These are phyloP conservation scores for Crotalus tigris DNA, from an alignment of 2,113 vertebrate species.

Conservation along the genomic window DNA sequence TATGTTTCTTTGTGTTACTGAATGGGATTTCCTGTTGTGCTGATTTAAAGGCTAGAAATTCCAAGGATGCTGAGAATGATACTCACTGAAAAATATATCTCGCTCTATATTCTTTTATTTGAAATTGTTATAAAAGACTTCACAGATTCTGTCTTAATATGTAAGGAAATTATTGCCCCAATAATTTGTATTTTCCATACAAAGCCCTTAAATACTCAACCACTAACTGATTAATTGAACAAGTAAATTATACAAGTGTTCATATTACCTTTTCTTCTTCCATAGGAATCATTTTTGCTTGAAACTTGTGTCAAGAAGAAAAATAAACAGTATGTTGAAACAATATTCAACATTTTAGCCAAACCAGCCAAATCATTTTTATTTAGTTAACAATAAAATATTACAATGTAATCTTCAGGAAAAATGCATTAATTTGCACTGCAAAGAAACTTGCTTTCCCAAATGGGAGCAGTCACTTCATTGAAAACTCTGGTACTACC, in stretches of 20 bases:
- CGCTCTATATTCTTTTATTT: not conserved
- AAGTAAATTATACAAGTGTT: not conserved
- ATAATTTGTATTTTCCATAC: not conserved
- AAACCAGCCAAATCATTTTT: not conserved
- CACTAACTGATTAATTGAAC: not conserved
- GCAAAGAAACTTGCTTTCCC: not conserved
- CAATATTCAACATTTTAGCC: not conserved
- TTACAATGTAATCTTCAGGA: not conserved
- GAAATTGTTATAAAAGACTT: not conserved
- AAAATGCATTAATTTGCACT: not conserved
- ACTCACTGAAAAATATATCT: not conserved
- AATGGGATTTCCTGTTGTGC: not conserved
- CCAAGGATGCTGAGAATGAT: not conserved
- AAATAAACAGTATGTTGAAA: not conserved
- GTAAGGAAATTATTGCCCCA: not conserved
- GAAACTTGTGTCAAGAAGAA: conserved; percentile 70
- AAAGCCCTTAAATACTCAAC: not conserved
- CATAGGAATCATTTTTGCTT: conserved; percentile 77
- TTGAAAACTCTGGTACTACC: not conserved
- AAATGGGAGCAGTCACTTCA: not conserved
- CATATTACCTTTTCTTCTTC: conserved; percentile 90
- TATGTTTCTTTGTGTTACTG: not conserved
- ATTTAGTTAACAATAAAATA: not conserved
- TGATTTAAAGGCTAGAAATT: not conserved
- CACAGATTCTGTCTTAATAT: not conserved